Evolutionary conservation across 2,797 vertebrate genomes (phyloP).

Genomic region (Columba guinea): DNA sequence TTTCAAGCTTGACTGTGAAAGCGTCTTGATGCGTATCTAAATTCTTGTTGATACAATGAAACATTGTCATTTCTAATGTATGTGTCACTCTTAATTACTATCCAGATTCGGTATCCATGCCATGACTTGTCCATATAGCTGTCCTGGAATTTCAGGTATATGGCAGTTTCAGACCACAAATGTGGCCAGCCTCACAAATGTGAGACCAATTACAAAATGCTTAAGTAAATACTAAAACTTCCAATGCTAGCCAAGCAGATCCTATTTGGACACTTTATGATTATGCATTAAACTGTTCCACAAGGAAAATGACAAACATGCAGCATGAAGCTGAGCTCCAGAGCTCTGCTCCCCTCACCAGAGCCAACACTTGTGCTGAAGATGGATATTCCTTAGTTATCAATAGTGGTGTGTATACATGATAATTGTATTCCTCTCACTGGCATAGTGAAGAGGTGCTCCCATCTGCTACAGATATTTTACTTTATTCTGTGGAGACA

Average conservation of each 20-base stretch:
- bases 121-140: not conserved
- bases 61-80: not conserved
- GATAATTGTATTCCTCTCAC: not conserved
- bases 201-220: not conserved
- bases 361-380: not conserved
- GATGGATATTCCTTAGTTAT: not conserved
- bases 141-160: not conserved
- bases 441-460: not conserved
- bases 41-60: not conserved
- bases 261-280: not conserved
- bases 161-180: not conserved
- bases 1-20: not conserved
- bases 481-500: not conserved
- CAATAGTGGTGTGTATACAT: not conserved
- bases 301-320: not conserved
- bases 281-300: not conserved
- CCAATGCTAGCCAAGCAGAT: not conserved
- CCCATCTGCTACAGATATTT: not conserved
- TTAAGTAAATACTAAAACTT: not conserved
- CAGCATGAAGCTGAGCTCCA: not conserved
- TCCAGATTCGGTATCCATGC: not conserved
- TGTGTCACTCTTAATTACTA: not conserved
- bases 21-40: not conserved
- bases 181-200: not conserved
- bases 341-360: not conserved